These are phyloP conservation scores for Rhabdomys pumilio DNA, from an alignment of 2,797 vertebrate genomes.

Conservation along the genomic window DNA sequence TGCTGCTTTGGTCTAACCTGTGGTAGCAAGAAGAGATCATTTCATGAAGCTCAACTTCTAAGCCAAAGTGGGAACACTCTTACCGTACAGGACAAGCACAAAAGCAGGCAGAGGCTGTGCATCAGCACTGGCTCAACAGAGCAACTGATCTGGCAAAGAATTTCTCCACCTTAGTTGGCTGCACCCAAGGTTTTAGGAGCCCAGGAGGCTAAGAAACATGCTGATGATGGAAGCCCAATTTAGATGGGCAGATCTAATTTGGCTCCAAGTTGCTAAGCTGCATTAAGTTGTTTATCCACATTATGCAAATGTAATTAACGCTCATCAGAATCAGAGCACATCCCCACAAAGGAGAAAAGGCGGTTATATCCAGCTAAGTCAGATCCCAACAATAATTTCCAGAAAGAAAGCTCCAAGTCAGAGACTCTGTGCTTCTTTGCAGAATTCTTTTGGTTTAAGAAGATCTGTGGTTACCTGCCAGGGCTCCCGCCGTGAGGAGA, in stretches of 20 bases:
- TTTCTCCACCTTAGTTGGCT: conserved; percentile 73
- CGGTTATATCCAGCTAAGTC: conserved; percentile 89
- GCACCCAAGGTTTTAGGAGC: conserved; percentile 86
- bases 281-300: conserved; percentile 93
- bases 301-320: conserved; percentile 94
- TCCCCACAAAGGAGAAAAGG: conserved; percentile 90
- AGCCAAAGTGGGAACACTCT: background rate
- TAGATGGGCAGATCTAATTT: conserved; percentile 91
- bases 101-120: background rate
- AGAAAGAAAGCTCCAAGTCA: conserved; percentile 84
- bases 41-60: background rate
- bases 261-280: conserved; percentile 90
- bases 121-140: background rate
- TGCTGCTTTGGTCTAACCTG: background rate
- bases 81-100: background rate
- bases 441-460: conserved; percentile 73
- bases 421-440: conserved; percentile 85
- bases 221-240: conserved; percentile 88
- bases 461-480: conserved; percentile 94
- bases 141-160: conserved; percentile 40
- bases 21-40: background rate
- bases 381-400: conserved; percentile 89
- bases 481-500: conserved; percentile 96
- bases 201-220: conserved; percentile 83
- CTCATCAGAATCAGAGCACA: conserved; percentile 91